These are phyloP conservation scores for Hiodon tergisus DNA, from an alignment of 2,113 vertebrate genomes.

Conservation along the genomic window DNA sequence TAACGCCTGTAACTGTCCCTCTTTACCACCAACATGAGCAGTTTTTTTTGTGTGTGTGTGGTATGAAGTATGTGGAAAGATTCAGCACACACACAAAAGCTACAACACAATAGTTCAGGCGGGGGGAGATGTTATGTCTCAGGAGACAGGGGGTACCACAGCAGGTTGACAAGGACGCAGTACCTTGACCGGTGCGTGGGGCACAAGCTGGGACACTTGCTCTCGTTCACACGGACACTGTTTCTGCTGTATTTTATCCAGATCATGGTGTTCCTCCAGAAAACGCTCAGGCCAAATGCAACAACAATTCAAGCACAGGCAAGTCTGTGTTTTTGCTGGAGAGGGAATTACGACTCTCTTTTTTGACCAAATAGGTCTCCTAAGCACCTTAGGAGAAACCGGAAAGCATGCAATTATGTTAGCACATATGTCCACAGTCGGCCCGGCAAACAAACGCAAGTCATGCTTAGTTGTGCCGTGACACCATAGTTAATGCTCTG, in stretches of 20 bases:
- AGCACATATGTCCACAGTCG: neutral
- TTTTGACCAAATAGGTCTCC: neutral
- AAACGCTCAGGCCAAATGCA: neutral
- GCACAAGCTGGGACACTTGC: neutral
- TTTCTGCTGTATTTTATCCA: no score
- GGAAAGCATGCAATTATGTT: neutral
- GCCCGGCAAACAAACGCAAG: constrained; percentile 9
- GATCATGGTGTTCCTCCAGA: neutral
- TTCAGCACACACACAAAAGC: neutral
- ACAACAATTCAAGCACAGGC: constrained; percentile 3
- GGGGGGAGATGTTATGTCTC: no score
- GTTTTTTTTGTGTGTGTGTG: no score
- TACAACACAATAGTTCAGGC: no score
- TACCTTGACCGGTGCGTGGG: neutral
- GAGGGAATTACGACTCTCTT: neutral
- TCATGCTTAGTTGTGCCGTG: constrained; percentile 13
- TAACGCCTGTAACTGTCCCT: no score
- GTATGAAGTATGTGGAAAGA: neutral
- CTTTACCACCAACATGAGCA: no score
- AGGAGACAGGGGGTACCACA: no score
- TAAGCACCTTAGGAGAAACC: neutral
- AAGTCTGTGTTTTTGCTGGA: neutral
- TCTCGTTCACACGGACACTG: neutral
- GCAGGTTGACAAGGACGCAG: no score
- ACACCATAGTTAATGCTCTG: neutral